phyloP scores from a whole-genome alignment of 1,140 invertebrate species.

The Drosophila lacertosa region DNA sequence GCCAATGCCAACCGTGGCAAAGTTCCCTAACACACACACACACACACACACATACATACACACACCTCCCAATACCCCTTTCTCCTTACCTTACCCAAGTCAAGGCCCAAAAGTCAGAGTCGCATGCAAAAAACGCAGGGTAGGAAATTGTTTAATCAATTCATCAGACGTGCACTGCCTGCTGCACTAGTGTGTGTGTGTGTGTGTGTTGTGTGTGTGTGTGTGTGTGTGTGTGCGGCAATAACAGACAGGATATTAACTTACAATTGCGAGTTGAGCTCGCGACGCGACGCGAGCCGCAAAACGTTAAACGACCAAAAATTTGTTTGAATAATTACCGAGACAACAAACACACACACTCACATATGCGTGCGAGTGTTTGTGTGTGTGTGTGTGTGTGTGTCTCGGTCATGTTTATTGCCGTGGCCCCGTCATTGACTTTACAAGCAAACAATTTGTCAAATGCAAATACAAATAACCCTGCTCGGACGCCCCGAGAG shows the following conservation, averaged over 20 bases:
- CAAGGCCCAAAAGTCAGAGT: constrained; percentile 39
- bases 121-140: constrained; percentile 60
- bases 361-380: background rate
- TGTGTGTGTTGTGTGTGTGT: constrained; percentile 21
- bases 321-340: constrained; percentile 77
- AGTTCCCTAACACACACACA: too few relatives aligned
- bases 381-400: constrained; percentile 7
- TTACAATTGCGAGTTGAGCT: constrained; percentile 64
- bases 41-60: too few relatives aligned
- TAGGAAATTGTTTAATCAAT: constrained; percentile 82
- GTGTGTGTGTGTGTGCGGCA: constrained; percentile 63
- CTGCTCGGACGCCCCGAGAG: constrained; percentile 38
- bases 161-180: constrained; percentile 75
- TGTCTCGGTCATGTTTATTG: constrained; percentile 50
- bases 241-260: constrained; percentile 82
- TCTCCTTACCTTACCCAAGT: background rate
- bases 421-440: constrained; percentile 58
- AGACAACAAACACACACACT: constrained; percentile 36
- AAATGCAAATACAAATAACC: constrained; percentile 83
- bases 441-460: constrained; percentile 83
- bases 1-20: constrained; percentile 77
- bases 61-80: background rate
- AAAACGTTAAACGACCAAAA: constrained; percentile 63
- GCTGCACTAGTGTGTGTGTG: constrained; percentile 35
- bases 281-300: constrained; percentile 24